phyloP scores from a whole-genome alignment of 2,888 invertebrate genomes.

The Cataglyphis cursor region DNA sequence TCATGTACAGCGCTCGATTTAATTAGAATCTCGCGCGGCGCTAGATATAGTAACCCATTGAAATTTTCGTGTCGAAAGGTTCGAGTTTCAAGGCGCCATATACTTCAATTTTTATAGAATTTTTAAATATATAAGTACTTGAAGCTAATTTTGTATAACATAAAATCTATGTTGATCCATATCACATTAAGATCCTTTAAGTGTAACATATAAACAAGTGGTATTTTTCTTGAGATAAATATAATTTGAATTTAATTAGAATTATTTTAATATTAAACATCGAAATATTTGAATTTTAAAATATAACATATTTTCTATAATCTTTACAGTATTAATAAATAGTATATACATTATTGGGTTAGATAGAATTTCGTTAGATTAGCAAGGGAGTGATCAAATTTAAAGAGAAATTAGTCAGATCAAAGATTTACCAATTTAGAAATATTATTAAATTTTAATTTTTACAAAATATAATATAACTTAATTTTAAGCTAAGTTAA shows the following conservation, averaged over 20 bases:
- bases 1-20: conserved; percentile 27
- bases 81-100: not conserved
- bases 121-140: not conserved
- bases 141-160: not conserved
- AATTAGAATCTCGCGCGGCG: conserved; percentile 25
- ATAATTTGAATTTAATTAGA: conserved; percentile 7
- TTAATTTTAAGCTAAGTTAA: not conserved
- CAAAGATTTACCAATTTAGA: not conserved
- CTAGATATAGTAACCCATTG: not conserved
- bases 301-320: not conserved
- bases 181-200: not conserved
- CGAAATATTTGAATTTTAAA: not conserved
- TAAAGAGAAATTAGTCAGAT: not conserved
- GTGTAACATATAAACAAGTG: not conserved
- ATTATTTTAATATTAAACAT: not conserved
- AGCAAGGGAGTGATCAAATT: too few relatives aligned
- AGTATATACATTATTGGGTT: not conserved
- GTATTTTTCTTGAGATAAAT: not conserved
- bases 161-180: not conserved
- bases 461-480: not conserved
- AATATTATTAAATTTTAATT: conserved; percentile 1
- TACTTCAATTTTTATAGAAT: not conserved
- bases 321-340: conserved; percentile 10
- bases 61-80: not conserved
- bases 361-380: not conserved